A percentile compares a stretch with the other conserved stretches of the same genome.
These are phyloP conservation scores for Rissa tridactyla DNA, from an alignment of 2,113 vertebrate genomes.

Conservation along the genomic window DNA sequence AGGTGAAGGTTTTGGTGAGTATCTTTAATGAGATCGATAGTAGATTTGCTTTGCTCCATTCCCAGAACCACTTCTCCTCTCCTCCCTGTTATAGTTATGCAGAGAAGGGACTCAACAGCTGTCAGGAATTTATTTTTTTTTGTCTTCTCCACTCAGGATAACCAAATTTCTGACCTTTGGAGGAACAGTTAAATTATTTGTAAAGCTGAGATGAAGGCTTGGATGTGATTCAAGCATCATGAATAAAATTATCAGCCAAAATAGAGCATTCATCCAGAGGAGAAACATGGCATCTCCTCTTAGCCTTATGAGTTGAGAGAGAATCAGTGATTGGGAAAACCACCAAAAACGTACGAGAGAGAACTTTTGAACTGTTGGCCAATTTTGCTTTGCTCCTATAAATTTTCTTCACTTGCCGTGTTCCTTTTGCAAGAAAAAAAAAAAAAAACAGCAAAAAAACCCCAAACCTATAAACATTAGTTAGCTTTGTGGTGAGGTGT, in stretches of 20 bases:
- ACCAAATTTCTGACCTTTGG: background rate
- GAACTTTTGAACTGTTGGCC: constrained; percentile 21
- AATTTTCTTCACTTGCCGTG: constrained; percentile 51
- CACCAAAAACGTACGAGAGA: background rate
- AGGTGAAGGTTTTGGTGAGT: background rate
- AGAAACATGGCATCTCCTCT: background rate
- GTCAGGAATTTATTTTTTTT: background rate
- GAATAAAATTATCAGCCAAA: background rate
- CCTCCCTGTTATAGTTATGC: background rate
- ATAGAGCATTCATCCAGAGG: background rate
- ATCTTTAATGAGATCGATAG: background rate
- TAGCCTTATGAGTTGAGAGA: background rate
- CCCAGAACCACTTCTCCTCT: background rate
- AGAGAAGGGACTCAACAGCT: background rate
- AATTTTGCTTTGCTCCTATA: constrained; percentile 6
- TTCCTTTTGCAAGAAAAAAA: background rate
- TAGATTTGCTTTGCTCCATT: background rate
- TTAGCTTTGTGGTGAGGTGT: constrained; percentile 79
- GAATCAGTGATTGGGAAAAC: background rate
- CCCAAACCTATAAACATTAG: constrained; percentile 74
- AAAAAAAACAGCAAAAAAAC: background rate
- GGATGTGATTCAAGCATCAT: background rate
- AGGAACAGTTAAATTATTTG: background rate
- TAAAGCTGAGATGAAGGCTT: background rate
- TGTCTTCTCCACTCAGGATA: background rate